Evolutionary conservation across 1,140 invertebrate species (phyloP).

Genomic region (Lethocerus indicus): DNA sequence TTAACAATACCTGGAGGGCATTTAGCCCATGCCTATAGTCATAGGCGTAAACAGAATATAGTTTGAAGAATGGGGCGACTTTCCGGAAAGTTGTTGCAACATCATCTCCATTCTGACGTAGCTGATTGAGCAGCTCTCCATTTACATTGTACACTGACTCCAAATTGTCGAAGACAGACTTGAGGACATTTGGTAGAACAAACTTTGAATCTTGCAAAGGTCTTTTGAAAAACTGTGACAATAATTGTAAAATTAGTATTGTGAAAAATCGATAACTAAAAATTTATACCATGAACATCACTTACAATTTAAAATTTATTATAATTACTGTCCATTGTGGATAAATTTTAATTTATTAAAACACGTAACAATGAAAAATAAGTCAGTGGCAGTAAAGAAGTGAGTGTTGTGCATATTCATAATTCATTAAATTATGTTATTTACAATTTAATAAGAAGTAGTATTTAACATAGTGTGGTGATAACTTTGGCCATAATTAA

Average conservation of each 20-base stretch:
- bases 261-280: neutral
- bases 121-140: slow-evolving; percentile 40
- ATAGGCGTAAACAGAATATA: slow-evolving; percentile 61
- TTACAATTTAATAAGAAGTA: too few relatives aligned
- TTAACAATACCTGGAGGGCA: slow-evolving; percentile 19
- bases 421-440: too few relatives aligned
- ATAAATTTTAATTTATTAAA: too few relatives aligned
- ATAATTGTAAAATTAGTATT: too few relatives aligned
- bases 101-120: slow-evolving; percentile 38
- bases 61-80: slow-evolving; percentile 57
- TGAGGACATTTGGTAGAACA: slow-evolving; percentile 34
- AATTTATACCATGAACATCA: too few relatives aligned
- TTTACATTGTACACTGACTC: slow-evolving; percentile 55
- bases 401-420: too few relatives aligned
- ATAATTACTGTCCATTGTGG: neutral
- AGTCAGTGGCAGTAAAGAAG: too few relatives aligned
- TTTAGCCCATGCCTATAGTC: slow-evolving; percentile 39
- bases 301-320: neutral
- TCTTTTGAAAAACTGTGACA: slow-evolving; percentile 42
- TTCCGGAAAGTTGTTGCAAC: slow-evolving; percentile 46
- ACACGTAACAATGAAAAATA: too few relatives aligned
- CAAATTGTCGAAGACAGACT: slow-evolving; percentile 48
- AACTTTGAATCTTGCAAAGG: slow-evolving; percentile 40
- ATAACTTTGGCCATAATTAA: too few relatives aligned
- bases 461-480: too few relatives aligned